Evolutionary conservation across 2,113 vertebrate genomes (phyloP).

Genomic region (zebrafish (Danio rerio)): GRCz12tu NC_133188.1:39758001-39758500

Average conservation of each 20-base stretch:
- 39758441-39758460: background rate
- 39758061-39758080: background rate
- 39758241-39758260: background rate
- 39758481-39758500: too few relatives aligned
- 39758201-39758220: background rate
- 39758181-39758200: background rate
- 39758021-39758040: too few relatives aligned
- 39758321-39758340: background rate
- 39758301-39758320: background rate
- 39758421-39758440: background rate
- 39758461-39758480: background rate
- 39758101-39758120: too few relatives aligned
- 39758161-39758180: too few relatives aligned
- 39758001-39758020: too few relatives aligned
- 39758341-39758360: background rate
- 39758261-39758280: constrained; percentile 7
- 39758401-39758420: background rate
- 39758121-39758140: too few relatives aligned
- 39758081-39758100: too few relatives aligned
- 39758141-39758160: too few relatives aligned
- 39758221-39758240: constrained; percentile 2
- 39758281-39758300: background rate
- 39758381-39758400: background rate
- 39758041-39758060: too few relatives aligned
- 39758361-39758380: background rate